These are phyloP conservation scores for Brenthis daphne DNA, from an alignment of 2,888 invertebrate genomes.

Conservation along the genomic window DNA sequence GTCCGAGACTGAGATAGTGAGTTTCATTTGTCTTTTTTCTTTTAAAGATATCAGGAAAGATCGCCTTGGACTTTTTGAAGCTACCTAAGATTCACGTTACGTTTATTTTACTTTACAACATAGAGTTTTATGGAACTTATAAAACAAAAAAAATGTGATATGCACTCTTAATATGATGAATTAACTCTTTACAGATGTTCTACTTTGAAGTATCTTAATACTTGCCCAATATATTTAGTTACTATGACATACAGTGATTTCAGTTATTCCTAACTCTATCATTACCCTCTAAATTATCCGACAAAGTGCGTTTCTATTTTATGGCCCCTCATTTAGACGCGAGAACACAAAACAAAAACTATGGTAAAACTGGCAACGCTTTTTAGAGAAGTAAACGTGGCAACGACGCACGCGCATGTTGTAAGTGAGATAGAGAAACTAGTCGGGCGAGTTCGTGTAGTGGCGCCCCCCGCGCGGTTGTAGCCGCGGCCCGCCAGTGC, in stretches of 20 bases:
- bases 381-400: slow-evolving; percentile 65
- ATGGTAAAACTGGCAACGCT: slow-evolving; percentile 67
- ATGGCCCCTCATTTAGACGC: slow-evolving; percentile 74
- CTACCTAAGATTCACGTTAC: not conserved
- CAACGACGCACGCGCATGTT: slow-evolving; percentile 76
- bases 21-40: slow-evolving; percentile 24
- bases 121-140: not conserved
- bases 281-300: slow-evolving; percentile 50
- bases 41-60: slow-evolving; percentile 20
- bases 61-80: not conserved
- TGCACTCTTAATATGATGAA: not conserved
- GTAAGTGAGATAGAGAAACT: slow-evolving; percentile 65
- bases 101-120: not conserved
- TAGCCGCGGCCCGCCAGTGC: slow-evolving; percentile 60
- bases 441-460: slow-evolving; percentile 67
- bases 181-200: not conserved
- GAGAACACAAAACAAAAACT: slow-evolving; percentile 76
- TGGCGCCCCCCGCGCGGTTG: slow-evolving; percentile 56
- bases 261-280: slow-evolving; percentile 42
- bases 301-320: slow-evolving; percentile 68
- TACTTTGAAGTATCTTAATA: not conserved
- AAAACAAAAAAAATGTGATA: not conserved
- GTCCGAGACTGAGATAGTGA: slow-evolving; percentile 36
- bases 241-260: slow-evolving; percentile 22
- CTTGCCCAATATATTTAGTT: slow-evolving; percentile 6